Evolutionary conservation across 1,140 invertebrate genomes (phyloP).

Genomic region (Dinoponera quadriceps): DNA sequence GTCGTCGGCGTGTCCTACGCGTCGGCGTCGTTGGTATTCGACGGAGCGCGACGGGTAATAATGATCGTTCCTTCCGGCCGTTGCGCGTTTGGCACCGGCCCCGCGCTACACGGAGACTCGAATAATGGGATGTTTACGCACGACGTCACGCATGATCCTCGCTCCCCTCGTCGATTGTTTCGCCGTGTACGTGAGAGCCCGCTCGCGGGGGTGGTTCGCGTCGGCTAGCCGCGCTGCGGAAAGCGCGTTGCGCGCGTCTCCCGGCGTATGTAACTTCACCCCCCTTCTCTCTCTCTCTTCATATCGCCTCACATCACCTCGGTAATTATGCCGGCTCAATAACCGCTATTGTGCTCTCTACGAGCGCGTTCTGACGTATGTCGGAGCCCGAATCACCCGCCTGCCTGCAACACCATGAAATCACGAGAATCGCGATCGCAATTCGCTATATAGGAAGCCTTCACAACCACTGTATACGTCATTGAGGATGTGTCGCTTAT

Average conservation of each 20-base stretch:
- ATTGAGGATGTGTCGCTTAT: too few species aligned
- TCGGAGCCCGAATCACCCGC: constrained; percentile 12
- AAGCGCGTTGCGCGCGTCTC: constrained; percentile 14
- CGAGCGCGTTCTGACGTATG: constrained; percentile 41
- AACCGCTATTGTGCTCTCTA: constrained; percentile 50
- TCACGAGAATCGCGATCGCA: too few species aligned
- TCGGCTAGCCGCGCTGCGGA: constrained; percentile 39
- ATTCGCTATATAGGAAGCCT: too few species aligned
- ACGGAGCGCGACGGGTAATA: constrained; percentile 14
- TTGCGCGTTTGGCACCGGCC: constrained; percentile 46
- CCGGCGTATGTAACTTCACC: too few species aligned
- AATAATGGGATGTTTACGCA: constrained; percentile 72
- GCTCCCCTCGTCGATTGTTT: constrained; percentile 50
- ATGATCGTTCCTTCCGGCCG: constrained; percentile 52
- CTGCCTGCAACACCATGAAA: constrained; percentile 13
- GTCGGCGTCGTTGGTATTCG: constrained; percentile 3
- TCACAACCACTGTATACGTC: too few species aligned
- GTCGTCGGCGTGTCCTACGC: too few species aligned
- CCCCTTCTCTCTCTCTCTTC: too few species aligned
- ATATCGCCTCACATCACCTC: constrained; percentile 11
- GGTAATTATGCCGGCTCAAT: constrained; percentile 71
- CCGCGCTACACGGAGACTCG: constrained; percentile 29
- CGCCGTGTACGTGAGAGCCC: constrained; percentile 34
- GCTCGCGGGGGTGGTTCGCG: background rate
- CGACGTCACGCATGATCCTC: constrained; percentile 70